Evolutionary conservation across 1,140 invertebrate genomes (phyloP), one percentile per base, ranked within the genome.

Genomic region (Oscheius sp.): DNA sequence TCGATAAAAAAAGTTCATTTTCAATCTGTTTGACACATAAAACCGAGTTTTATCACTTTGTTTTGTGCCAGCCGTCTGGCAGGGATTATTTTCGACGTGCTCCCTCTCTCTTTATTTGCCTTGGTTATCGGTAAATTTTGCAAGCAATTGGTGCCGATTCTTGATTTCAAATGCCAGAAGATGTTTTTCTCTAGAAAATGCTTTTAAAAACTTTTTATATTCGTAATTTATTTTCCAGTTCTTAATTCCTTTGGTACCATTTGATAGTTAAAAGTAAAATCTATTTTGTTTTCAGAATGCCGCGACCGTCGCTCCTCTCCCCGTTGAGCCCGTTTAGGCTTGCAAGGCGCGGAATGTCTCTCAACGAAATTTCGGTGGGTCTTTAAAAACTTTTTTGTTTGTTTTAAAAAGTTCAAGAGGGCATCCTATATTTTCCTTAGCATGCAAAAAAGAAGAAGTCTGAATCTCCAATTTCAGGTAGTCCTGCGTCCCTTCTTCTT

Each of bases 401-500:
- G n/a, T n/a, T n/a, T n/a, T n/a, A n/a, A n/a, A n/a, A n/a, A n/a
- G n/a, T n/a, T n/a, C n/a, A n/a, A n/a, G n/a, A n/a, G n/a, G n/a
- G n/a, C n/a, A n/a, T 55, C 49, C 23, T 23, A 23, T 55, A 55
- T 23, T 55, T 23, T 55, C 28, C 7, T 13, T 7, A 26, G 38
- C 38, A 10, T 23, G 15, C 4, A 13, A 7, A 20, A 7, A 13
- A 55, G 7, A 55, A 55, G 4, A 55, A 7, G 28, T 20, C 49
- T 20, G 15, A 23, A 55, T 20, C 23, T 26, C 4, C 23, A 4
- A 4, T 4, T 55, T 55, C 49, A 55, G 49, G 23, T 55, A 55
- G 72, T 65, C 13, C 66, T 74, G 28, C 52, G 72, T 15, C 72
- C 72, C 3, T 74, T 74, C 38, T 62, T 61, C 18, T 74, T 74